Percentiles rank a stretch among this genome's conserved stretches.
Conservation (phyloP, 2,888 invertebrate species). For the Phyto melanocephala region DNA sequence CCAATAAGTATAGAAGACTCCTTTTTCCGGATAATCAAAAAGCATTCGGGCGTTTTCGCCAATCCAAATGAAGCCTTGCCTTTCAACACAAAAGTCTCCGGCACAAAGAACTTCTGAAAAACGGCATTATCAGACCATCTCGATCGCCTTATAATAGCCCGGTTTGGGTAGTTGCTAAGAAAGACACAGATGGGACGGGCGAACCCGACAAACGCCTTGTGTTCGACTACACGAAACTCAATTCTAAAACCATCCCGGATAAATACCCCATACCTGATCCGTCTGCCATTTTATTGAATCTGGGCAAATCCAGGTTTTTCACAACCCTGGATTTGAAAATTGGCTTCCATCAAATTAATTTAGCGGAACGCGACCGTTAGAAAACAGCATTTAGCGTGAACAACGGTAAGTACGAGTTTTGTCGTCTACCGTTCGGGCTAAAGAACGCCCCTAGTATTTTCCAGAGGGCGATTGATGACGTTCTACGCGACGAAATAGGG, state of each 20-base stretch:
- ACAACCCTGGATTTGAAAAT: not conserved
- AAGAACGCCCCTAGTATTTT: not conserved
- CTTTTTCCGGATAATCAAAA: too few species aligned
- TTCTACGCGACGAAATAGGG: not conserved
- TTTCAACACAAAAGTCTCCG: constrained; percentile 29
- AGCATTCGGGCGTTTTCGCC: constrained; percentile 14
- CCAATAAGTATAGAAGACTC: too few species aligned
- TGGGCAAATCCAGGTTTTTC: too few species aligned
- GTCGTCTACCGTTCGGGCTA: not conserved
- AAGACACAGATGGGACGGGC: not conserved
- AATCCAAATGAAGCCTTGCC: constrained; percentile 20
- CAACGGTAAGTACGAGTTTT: not conserved
- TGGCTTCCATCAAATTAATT: not conserved
- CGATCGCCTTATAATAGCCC: not conserved
- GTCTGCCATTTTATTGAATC: too few species aligned
- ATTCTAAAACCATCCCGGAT: constrained; percentile 2
- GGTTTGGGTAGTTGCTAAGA: not conserved
- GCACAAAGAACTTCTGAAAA: constrained; percentile 18
- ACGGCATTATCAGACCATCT: not conserved
- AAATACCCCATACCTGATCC: not conserved
- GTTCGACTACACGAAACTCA: not conserved
- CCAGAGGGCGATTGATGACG: not conserved
- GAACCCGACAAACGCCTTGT: not conserved
- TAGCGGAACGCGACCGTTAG: not conserved
- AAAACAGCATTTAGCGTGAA: not conserved